Percentiles rank a stretch among this genome's conserved stretches.
Evolutionary conservation across 2,888 invertebrate genomes (phyloP).

Genomic region (Tridacna gigas): DNA sequence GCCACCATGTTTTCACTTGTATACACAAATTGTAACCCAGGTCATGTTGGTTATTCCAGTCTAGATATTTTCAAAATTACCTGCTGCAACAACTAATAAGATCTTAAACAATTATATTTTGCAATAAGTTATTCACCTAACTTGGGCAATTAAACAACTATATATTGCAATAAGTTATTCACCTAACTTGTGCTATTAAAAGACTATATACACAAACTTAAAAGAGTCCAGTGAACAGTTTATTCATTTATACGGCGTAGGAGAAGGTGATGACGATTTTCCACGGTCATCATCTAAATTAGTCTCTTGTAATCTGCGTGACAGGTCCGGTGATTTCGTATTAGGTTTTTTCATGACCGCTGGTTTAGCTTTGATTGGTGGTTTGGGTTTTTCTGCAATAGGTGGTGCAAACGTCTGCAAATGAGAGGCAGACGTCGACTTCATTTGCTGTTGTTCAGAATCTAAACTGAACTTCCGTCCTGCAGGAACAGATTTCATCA

Average conservation of each 20-base stretch:
- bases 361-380: constrained; percentile 89
- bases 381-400: constrained; percentile 82
- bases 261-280: constrained; percentile 51
- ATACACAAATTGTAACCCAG: too few species aligned
- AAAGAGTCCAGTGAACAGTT: not conserved
- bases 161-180: not conserved
- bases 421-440: constrained; percentile 72
- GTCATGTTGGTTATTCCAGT: too few species aligned
- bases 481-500: constrained; percentile 30
- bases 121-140: not conserved
- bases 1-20: too few species aligned
- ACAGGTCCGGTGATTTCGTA: constrained; percentile 67
- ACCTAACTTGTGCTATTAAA: not conserved
- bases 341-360: constrained; percentile 89
- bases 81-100: too few species aligned
- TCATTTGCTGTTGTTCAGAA: constrained; percentile 48
- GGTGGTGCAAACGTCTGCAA: constrained; percentile 69
- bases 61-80: too few species aligned
- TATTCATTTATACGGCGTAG: not conserved
- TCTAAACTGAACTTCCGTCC: constrained; percentile 57
- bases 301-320: constrained; percentile 64
- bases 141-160: not conserved
- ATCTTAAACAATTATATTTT: not conserved
- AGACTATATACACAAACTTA: not conserved
- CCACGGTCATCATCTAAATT: constrained; percentile 56